Percentiles rank a stretch among this genome's conserved stretches.
Evolutionary conservation across 2,797 vertebrate genomes (phyloP).

Genomic region (Falco biarmicus): DNA sequence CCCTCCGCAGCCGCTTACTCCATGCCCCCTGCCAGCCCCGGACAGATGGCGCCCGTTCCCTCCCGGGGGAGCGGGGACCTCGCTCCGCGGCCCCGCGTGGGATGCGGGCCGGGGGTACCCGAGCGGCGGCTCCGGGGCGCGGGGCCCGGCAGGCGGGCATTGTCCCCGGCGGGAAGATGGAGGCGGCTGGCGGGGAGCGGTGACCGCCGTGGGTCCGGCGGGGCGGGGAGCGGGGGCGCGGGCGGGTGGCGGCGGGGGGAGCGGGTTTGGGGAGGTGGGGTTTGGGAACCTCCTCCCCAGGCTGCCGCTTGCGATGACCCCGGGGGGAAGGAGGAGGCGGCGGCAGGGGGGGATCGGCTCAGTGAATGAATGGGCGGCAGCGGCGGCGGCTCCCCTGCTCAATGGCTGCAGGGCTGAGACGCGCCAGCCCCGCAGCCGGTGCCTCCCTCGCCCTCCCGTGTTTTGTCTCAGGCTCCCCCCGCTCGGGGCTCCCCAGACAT

Average conservation of each 20-base stretch:
- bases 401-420: constrained; percentile 47
- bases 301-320: constrained; percentile 46
- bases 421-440: constrained; percentile 27
- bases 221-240: not conserved
- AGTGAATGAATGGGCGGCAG: constrained; percentile 59
- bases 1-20: not conserved
- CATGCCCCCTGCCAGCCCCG: not conserved
- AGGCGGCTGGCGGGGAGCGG: not conserved
- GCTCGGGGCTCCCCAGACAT: constrained; percentile 63
- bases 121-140: not conserved
- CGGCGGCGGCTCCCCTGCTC: constrained; percentile 6
- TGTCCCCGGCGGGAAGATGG: constrained; percentile 9
- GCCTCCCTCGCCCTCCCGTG: constrained; percentile 18
- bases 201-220: not conserved
- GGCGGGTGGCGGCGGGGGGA: not conserved
- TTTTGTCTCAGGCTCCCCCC: constrained; percentile 54
- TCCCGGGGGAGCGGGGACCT: not conserved
- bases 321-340: constrained; percentile 10
- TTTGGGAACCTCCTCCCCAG: constrained; percentile 36
- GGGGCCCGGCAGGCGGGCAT: not conserved
- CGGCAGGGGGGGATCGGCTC: constrained; percentile 38
- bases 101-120: not conserved
- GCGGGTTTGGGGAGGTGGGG: constrained; percentile 40
- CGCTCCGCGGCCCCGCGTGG: not conserved
- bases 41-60: constrained; percentile 55